Conservation (phyloP, 2,113 vertebrate species). For the Chauna torquata region DNA sequence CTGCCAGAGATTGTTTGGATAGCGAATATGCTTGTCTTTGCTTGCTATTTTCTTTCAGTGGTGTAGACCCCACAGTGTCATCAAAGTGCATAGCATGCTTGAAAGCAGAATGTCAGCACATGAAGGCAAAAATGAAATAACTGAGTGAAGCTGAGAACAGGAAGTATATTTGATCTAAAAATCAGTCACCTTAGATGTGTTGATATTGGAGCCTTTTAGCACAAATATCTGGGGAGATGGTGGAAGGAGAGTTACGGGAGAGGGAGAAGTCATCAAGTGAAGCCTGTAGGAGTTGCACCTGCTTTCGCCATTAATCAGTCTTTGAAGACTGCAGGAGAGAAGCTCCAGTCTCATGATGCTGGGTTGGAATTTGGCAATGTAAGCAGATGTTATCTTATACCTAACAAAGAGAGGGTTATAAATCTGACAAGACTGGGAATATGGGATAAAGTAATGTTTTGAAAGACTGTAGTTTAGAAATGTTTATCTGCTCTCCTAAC, state of each 20-base stretch:
- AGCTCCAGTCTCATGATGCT: neutral
- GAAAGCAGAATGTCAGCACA: neutral
- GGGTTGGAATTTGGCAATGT: neutral
- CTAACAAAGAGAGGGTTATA: neutral
- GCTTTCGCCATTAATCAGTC: neutral
- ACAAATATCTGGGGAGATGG: neutral
- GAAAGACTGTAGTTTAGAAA: neutral
- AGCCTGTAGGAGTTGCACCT: neutral
- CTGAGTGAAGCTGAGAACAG: neutral
- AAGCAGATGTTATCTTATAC: neutral
- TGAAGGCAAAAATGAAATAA: neutral
- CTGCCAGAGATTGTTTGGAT: fast-evolving
- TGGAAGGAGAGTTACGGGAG: neutral
- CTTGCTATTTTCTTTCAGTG: neutral
- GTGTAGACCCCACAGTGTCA: neutral
- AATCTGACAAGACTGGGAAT: neutral
- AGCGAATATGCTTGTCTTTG: fast-evolving
- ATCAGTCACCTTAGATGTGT: neutral
- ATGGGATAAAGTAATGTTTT: neutral
- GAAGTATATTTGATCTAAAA: neutral
- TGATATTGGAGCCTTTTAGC: neutral
- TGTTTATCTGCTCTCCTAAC: neutral
- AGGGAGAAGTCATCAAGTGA: neutral
- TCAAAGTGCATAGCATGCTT: fast-evolving
- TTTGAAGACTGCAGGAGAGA: neutral